Evolutionary conservation across 2,113 vertebrate species (phyloP).

Genomic region (Enhydra lutris): DNA sequence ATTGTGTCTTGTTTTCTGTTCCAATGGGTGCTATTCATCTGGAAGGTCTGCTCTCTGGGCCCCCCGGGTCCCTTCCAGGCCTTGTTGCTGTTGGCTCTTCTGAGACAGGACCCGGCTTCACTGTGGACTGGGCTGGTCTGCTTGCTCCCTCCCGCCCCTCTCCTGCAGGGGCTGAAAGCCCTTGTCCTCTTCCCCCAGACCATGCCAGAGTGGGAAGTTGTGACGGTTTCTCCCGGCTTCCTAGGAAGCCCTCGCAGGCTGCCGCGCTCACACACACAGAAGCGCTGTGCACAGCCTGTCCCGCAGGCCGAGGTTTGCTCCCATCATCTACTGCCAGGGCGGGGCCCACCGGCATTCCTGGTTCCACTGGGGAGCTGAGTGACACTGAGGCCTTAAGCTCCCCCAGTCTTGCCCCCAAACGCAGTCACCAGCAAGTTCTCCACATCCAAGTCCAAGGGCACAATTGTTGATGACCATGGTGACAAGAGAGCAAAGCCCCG

Average conservation of each 20-base stretch:
- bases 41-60: slow-evolving; percentile 52
- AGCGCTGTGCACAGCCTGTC: background rate
- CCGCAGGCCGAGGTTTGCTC: background rate
- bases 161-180: background rate
- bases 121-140: background rate
- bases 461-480: background rate
- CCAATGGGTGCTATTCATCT: slow-evolving; percentile 72
- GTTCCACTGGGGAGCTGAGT: slow-evolving; percentile 45
- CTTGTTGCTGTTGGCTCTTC: slow-evolving; percentile 42
- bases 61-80: slow-evolving; percentile 23
- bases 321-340: slow-evolving; percentile 48
- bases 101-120: background rate
- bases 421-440: slow-evolving; percentile 69
- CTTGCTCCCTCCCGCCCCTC: slow-evolving; percentile 29
- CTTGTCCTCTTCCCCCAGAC: background rate
- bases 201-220: background rate
- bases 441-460: slow-evolving; percentile 40
- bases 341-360: background rate
- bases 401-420: slow-evolving; percentile 32
- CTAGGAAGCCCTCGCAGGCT: background rate
- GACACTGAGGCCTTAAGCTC: slow-evolving; percentile 60
- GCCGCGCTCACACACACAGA: background rate
- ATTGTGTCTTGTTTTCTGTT: slow-evolving; percentile 64
- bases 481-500: background rate
- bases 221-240: slow-evolving; percentile 3